Evolutionary conservation across 1,140 invertebrate species (phyloP).

Genomic region (Octopus bimaculoides): DNA sequence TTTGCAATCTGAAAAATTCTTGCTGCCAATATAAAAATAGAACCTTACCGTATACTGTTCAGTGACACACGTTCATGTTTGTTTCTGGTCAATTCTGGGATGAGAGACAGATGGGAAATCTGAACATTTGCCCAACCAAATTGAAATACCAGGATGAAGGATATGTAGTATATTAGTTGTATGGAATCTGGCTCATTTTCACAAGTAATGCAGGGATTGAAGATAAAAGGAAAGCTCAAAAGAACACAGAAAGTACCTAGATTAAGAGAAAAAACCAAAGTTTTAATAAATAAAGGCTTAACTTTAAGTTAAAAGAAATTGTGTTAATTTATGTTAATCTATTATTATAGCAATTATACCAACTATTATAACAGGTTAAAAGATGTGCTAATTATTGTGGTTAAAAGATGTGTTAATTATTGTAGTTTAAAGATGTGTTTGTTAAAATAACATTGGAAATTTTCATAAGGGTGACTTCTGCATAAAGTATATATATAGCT

Average conservation of each 20-base stretch:
- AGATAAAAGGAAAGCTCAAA: slow-evolving; percentile 85
- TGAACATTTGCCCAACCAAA: slow-evolving; percentile 94
- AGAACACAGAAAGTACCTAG: slow-evolving; percentile 76
- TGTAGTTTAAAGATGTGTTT: too few species aligned
- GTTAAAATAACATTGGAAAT: too few species aligned
- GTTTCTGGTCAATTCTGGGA: slow-evolving; percentile 75
- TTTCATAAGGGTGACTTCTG: too few species aligned
- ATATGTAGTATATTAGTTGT: slow-evolving; percentile 81
- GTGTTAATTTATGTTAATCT: too few species aligned
- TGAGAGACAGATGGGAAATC: slow-evolving; percentile 90
- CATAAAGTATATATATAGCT: too few species aligned
- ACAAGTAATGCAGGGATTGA: slow-evolving; percentile 77
- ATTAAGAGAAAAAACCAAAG: slow-evolving; percentile 22
- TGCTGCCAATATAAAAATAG: background rate
- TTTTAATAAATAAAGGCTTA: too few species aligned
- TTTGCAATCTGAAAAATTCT: too few species aligned
- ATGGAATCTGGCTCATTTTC: slow-evolving; percentile 63
- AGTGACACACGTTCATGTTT: slow-evolving; percentile 76
- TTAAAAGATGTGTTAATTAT: too few species aligned
- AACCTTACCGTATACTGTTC: slow-evolving; percentile 75
- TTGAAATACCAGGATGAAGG: slow-evolving; percentile 92
- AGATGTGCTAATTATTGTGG: too few species aligned
- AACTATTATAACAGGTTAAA: too few species aligned
- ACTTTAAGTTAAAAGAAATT: too few species aligned
- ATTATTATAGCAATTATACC: too few species aligned